phyloP scores from a whole-genome alignment of 2,888 invertebrate species.

The Doris montereyensis region DNA sequence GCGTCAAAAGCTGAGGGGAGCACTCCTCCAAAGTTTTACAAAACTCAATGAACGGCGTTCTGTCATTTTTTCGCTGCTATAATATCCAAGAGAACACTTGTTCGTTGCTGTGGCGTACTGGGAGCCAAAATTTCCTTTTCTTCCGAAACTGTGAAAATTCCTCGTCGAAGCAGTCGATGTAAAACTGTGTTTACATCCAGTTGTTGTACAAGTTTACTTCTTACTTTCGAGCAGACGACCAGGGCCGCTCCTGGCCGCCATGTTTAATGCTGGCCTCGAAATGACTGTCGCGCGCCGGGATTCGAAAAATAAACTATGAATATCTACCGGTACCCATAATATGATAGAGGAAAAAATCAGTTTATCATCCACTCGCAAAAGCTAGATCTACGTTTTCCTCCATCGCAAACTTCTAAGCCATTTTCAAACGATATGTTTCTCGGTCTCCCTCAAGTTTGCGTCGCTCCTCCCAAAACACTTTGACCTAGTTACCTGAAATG shows the following conservation, averaged over 20 bases:
- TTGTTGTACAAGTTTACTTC: slow-evolving; percentile 58
- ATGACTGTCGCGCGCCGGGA: too few relatives aligned
- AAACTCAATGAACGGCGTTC: slow-evolving; percentile 65
- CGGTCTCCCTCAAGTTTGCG: too few relatives aligned
- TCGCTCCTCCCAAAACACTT: too few relatives aligned
- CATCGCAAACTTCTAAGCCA: too few relatives aligned
- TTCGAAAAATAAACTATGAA: too few relatives aligned
- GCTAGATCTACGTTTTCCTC: too few relatives aligned
- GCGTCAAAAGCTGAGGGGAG: slow-evolving; percentile 60
- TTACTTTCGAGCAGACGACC: slow-evolving; percentile 62
- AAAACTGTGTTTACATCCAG: slow-evolving; percentile 63
- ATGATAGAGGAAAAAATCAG: too few relatives aligned
- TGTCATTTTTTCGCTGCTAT: slow-evolving; percentile 65
- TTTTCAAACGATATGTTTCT: too few relatives aligned
- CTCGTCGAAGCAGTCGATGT: slow-evolving; percentile 58
- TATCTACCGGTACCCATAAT: too few relatives aligned
- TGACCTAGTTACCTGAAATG: too few relatives aligned
- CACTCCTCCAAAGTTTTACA: slow-evolving; percentile 66
- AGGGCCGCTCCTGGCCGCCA: slow-evolving; percentile 64
- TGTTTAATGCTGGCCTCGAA: slow-evolving; percentile 54
- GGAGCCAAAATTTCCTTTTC: slow-evolving; percentile 58
- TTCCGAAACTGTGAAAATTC: slow-evolving; percentile 60
- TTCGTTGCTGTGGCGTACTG: slow-evolving; percentile 51
- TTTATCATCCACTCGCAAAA: too few relatives aligned
- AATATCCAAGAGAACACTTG: slow-evolving; percentile 66